Evolutionary conservation across 2,888 invertebrate genomes (phyloP).

Genomic region (Hydrotaea diabolus): DNA sequence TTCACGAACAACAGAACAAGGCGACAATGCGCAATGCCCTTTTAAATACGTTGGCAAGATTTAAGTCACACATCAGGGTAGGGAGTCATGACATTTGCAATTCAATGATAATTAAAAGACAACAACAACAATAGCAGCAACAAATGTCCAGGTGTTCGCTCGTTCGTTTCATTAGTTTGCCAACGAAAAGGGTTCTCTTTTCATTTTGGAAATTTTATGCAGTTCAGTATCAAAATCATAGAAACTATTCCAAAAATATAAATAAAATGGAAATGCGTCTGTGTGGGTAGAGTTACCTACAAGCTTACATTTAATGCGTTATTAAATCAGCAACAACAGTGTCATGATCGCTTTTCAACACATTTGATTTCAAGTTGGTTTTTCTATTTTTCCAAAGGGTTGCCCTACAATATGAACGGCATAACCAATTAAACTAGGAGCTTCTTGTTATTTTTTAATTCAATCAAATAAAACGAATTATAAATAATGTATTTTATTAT

Average conservation of each 20-base stretch:
- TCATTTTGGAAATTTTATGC: not conserved
- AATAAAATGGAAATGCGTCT: not conserved
- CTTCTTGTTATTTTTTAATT: no score
- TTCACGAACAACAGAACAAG: conserved; percentile 9
- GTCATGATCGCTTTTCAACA: conserved; percentile 9
- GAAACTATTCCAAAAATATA: not conserved
- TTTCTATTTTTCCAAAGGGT: not conserved
- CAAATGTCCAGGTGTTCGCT: conserved; percentile 37
- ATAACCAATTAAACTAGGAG: no score
- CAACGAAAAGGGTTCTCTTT: not conserved
- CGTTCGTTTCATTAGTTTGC: not conserved
- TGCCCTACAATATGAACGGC: not conserved
- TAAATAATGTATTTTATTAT: no score
- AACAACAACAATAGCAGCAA: no score
- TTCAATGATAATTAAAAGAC: conserved; percentile 28
- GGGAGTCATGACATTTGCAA: conserved; percentile 37
- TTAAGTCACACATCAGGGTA: not conserved
- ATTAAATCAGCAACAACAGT: conserved; percentile 21
- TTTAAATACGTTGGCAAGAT: conserved; percentile 10
- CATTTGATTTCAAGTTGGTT: not conserved
- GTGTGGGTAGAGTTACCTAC: not conserved
- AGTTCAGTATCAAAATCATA: conserved; percentile 1
- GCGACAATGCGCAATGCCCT: conserved; percentile 35
- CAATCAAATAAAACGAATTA: no score
- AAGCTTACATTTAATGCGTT: conserved; percentile 5